Percentiles rank a stretch among this genome's conserved stretches.
Evolutionary conservation across 2,113 vertebrate species (phyloP).

Genomic region (Corapipo altera): DNA sequence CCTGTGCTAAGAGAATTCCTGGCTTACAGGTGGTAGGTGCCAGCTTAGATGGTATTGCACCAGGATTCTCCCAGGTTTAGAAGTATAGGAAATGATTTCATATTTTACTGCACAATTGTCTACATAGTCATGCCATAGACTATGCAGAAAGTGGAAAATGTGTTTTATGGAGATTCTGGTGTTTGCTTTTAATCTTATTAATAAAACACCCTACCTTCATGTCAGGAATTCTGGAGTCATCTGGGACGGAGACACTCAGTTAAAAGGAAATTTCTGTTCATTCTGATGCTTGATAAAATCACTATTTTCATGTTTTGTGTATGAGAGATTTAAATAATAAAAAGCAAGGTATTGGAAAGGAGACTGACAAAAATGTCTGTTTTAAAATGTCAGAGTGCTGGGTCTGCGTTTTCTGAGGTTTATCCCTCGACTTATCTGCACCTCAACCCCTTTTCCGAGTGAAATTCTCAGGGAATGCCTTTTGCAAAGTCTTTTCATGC

Average conservation of each 20-base stretch:
- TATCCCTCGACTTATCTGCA: not conserved
- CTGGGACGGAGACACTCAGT: not conserved
- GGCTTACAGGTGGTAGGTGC: not conserved
- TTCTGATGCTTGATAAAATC: not conserved
- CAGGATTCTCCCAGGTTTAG: fast-evolving
- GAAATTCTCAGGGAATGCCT: not conserved
- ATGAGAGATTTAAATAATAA: not conserved
- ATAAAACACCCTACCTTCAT: not conserved
- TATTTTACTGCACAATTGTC: not conserved
- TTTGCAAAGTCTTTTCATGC: fast-evolving
- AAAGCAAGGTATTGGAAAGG: not conserved
- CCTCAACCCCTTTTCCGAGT: not conserved
- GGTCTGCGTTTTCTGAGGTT: not conserved
- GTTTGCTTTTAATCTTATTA: not conserved
- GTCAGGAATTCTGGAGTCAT: not conserved
- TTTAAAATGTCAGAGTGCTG: not conserved
- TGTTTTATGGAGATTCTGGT: not conserved
- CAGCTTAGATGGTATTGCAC: fast-evolving
- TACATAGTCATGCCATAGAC: fast-evolving
- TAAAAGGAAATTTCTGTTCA: not conserved
- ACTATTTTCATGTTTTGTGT: not conserved
- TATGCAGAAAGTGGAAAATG: not conserved
- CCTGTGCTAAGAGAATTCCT: not conserved
- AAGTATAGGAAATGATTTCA: fast-evolving
- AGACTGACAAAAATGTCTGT: not conserved